Conservation (phyloP, 2,113 vertebrate species). For the Scophthalmus maximus region DNA sequence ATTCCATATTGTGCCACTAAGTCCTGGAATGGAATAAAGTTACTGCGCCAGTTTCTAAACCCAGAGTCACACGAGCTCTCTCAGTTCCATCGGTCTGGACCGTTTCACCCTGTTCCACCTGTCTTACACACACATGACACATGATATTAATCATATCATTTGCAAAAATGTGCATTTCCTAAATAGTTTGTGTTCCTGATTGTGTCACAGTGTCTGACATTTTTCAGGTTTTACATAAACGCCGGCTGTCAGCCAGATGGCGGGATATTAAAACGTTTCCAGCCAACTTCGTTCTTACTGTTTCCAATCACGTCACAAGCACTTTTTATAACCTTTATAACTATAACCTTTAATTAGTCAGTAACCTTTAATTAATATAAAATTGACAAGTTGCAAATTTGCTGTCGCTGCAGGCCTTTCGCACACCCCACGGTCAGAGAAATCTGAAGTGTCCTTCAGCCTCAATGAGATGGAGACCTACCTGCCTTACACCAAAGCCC, state of each 20-base stretch:
- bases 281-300: neutral
- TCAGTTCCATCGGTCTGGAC: neutral
- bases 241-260: neutral
- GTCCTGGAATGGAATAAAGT: too few relatives aligned
- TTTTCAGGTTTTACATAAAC: neutral
- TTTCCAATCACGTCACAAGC: neutral
- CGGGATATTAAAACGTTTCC: neutral
- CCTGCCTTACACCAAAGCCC: slow-evolving; percentile 76
- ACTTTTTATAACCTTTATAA: neutral
- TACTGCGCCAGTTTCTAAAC: too few relatives aligned
- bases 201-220: neutral
- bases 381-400: neutral
- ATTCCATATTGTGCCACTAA: too few relatives aligned
- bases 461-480: slow-evolving; percentile 73
- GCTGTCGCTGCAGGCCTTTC: slow-evolving; percentile 73
- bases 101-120: neutral
- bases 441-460: slow-evolving; percentile 86
- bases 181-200: neutral
- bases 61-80: neutral
- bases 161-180: neutral
- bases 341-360: neutral
- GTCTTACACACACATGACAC: neutral
- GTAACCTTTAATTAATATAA: neutral
- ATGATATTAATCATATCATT: neutral
- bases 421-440: slow-evolving; percentile 76